Base-by-base conservation (phyloP, 2,113 vertebrate genomes). In the Hemiscyllium ocellatum region DNA sequence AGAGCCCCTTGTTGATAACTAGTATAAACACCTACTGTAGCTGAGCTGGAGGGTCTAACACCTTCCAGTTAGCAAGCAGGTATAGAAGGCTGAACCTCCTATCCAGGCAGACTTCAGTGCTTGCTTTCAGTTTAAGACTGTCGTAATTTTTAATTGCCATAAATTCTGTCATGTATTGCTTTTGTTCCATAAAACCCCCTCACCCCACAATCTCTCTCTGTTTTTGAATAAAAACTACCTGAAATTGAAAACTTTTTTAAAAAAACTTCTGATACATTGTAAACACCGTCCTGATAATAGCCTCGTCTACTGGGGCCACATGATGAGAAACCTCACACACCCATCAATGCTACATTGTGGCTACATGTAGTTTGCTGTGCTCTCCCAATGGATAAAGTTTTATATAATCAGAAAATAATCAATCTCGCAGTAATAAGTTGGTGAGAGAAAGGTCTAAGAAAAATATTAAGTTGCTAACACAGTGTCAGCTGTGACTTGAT, bases 1-100 rank as follows among this genome's bases (percentile, higher is more conserved):
- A 68, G 95, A 96, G 97, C 95, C 42, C 42, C 15, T 1, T 72
- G 68, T 29, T 95, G 42, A 72, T 70, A 95, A 95, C 52, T 95
- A 72, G 66, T 26, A 26, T 13, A 33, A 61, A 61, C n/a, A 22
- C 69, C 69, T 26, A 47, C 68, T 95, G n/a, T 72, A 95, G 13
- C 42, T 52, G 47, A 33, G 42, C 22, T 20, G 22, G 65, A 70
- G 37, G n/a, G 33, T 24, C 37, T 37, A 52, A 37, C 68, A 76
- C 68, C 69, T 95, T 72, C 22, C 42, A 24, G 68, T 50, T 56
- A 12, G 26, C 69, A 69, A 94, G 19, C 52, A 61, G 87, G 87
- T 52, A 61, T 7, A 26, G 50, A 52, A 61, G 24, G 24, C n/a
- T 47, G 42, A 69, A n/a, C 4, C 61, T 90, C 26, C 17, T 52